These are phyloP conservation scores for Amphipoea lucens DNA, from an alignment of 2,888 invertebrate species.

Conservation along the genomic window DNA sequence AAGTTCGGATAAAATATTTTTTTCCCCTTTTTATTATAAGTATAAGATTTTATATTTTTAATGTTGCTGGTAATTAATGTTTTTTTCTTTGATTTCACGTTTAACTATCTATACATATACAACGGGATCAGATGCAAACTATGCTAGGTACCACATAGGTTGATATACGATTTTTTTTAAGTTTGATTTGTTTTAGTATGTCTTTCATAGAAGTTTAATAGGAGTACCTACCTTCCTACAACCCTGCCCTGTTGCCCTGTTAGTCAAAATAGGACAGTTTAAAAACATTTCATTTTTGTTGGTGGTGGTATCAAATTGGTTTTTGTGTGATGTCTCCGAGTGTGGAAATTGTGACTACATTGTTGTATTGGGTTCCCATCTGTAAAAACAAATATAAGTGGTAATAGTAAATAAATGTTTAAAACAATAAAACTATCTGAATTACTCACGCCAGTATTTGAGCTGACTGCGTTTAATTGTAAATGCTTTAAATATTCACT, in stretches of 20 bases:
- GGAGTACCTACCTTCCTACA: not conserved
- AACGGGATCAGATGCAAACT: not conserved
- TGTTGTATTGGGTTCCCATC: no score
- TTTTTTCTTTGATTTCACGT: not conserved
- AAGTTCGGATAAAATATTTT: not conserved
- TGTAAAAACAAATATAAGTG: no score
- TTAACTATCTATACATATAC: not conserved
- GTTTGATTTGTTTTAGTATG: not conserved
- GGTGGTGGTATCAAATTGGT: no score
- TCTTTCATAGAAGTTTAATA: not conserved
- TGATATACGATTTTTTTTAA: not conserved
- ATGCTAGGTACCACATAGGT: not conserved
- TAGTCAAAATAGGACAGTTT: no score
- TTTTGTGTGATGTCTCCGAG: no score
- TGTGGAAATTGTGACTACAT: no score
- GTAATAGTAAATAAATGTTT: not conserved
- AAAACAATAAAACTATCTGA: not conserved
- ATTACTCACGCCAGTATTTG: not conserved
- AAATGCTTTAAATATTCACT: constrained; percentile 25
- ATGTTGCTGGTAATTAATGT: not conserved
- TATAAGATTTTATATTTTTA: not conserved
- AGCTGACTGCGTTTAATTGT: constrained; percentile 9
- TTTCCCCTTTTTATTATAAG: not conserved
- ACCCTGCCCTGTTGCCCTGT: no score
- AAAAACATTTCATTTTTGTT: no score